These are phyloP conservation scores for Gambelia wislizenii DNA, from an alignment of 2,797 vertebrate genomes.

Conservation along the genomic window DNA sequence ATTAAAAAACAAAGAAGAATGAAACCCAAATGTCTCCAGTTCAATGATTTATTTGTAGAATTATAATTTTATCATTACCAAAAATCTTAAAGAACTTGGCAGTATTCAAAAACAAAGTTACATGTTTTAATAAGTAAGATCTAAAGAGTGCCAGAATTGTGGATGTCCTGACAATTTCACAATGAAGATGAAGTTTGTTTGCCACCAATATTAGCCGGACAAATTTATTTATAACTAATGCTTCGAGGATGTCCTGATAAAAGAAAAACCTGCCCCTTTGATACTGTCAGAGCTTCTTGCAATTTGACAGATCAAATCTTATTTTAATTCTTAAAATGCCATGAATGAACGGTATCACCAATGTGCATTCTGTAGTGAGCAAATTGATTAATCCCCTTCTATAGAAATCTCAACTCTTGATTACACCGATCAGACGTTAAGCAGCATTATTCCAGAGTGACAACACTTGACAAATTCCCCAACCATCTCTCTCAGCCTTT, in stretches of 20 bases:
- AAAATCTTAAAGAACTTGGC: neutral
- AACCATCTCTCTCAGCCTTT: constrained; percentile 86
- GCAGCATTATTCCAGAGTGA: constrained; percentile 95
- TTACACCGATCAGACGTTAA: constrained; percentile 94
- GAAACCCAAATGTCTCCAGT: neutral
- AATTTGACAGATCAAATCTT: constrained; percentile 95
- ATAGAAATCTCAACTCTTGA: constrained; percentile 95
- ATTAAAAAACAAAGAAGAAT: neutral
- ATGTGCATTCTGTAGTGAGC: constrained; percentile 87
- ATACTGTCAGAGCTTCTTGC: constrained; percentile 80
- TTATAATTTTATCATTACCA: neutral
- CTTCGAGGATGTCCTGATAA: constrained; percentile 77
- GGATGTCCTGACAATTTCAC: constrained; percentile 67
- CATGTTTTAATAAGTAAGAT: constrained; percentile 7
- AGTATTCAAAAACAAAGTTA: neutral
- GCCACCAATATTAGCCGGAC: constrained; percentile 77
- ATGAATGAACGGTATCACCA: constrained; percentile 85
- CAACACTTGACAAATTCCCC: constrained; percentile 95
- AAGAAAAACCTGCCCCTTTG: constrained; percentile 75
- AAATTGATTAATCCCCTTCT: constrained; percentile 96
- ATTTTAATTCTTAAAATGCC: constrained; percentile 83
- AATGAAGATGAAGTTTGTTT: constrained; percentile 74
- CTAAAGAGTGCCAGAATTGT: constrained; percentile 55
- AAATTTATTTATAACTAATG: constrained; percentile 82
- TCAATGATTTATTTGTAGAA: constrained; percentile 11